Evolutionary conservation across 2,113 vertebrate genomes (phyloP).

Genomic region (Percina caprodes): DNA sequence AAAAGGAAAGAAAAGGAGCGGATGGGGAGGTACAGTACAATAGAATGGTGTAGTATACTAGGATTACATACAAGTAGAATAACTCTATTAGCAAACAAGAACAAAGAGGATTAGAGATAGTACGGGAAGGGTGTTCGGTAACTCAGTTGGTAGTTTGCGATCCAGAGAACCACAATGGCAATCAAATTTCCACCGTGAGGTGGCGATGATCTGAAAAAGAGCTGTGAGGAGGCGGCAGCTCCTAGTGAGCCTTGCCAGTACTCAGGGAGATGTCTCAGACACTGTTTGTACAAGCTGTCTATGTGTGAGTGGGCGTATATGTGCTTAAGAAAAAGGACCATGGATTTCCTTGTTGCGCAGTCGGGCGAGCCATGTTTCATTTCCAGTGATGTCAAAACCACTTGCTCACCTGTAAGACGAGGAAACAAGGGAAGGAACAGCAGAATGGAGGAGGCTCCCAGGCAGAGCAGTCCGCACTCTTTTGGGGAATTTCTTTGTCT

Average conservation of each 20-base stretch:
- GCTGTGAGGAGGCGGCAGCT: constrained; percentile 48
- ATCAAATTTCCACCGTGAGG: constrained; percentile 49
- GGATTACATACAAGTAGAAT: constrained; percentile 6
- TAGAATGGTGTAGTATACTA: not conserved
- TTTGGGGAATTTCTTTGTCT: constrained; percentile 45
- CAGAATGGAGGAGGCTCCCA: not conserved
- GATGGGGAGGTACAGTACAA: not conserved
- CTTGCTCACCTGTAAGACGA: constrained; percentile 44
- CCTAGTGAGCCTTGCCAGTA: constrained; percentile 56
- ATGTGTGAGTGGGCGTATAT: constrained; percentile 57
- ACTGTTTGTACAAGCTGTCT: constrained; percentile 55
- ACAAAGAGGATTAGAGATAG: constrained; percentile 44
- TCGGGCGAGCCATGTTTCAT: constrained; percentile 43
- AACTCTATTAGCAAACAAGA: constrained; percentile 20
- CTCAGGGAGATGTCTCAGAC: constrained; percentile 54
- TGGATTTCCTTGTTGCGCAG: constrained; percentile 52
- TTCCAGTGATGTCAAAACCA: constrained; percentile 50
- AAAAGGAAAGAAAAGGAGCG: not conserved
- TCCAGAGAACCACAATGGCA: constrained; percentile 28
- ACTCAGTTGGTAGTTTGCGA: constrained; percentile 35
- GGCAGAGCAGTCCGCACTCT: not conserved
- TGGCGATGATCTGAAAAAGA: constrained; percentile 59
- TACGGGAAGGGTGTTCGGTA: not conserved
- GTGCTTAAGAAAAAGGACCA: constrained; percentile 55
- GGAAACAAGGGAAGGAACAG: not conserved